phyloP scores from a whole-genome alignment of 2,888 invertebrate genomes.

The Panzeria rudis region DNA sequence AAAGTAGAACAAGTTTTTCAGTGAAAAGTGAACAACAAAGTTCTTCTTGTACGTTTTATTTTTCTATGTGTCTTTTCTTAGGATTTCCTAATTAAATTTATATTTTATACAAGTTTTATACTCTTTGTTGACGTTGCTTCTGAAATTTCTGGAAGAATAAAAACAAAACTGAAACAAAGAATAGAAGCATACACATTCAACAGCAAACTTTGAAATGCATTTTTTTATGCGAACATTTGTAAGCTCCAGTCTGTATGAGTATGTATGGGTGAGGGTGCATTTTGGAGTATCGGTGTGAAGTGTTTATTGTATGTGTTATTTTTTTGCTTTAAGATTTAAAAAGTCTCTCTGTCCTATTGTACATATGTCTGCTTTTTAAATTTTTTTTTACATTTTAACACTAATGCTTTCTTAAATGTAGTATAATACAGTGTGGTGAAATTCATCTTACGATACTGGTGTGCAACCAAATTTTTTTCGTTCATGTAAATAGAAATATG shows the following conservation, averaged over 20 bases:
- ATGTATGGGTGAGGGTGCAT: background rate
- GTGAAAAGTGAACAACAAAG: constrained; percentile 36
- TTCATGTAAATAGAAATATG: too few relatives aligned
- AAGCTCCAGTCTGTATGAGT: background rate
- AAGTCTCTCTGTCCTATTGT: background rate
- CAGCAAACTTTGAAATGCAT: constrained; percentile 37
- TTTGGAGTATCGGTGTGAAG: background rate
- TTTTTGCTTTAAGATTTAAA: constrained; percentile 6
- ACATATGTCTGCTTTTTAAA: background rate
- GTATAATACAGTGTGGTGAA: background rate
- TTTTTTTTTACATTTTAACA: background rate
- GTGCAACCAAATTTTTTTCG: too few relatives aligned
- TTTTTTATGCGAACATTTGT: constrained; percentile 27
- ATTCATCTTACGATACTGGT: too few relatives aligned
- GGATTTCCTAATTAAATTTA: constrained; percentile 71
- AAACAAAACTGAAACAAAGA: constrained; percentile 25
- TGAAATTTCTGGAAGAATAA: constrained; percentile 35
- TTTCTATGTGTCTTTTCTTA: constrained; percentile 23
- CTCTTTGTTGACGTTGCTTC: constrained; percentile 19
- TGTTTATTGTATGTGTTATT: background rate
- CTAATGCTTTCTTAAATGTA: background rate
- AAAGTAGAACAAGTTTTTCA: constrained; percentile 49
- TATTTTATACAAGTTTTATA: constrained; percentile 42
- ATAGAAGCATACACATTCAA: constrained; percentile 11
- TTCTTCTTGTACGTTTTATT: constrained; percentile 21